These are phyloP conservation scores for Hemicrepidius hirtus DNA, from an alignment of 2,888 invertebrate species.

Conservation along the genomic window DNA sequence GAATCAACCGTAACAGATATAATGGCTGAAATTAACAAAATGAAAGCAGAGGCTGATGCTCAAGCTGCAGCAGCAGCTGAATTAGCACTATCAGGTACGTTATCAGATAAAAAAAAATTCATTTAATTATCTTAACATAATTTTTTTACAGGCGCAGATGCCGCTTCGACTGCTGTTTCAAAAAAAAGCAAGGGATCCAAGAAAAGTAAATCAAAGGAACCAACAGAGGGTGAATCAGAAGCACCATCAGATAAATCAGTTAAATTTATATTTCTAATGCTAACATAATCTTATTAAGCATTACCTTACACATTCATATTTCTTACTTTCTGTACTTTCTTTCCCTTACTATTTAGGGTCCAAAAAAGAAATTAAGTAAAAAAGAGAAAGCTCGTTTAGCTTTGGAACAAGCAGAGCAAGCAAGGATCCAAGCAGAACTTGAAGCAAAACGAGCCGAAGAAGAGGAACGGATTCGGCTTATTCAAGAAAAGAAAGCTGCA, in stretches of 20 bases:
- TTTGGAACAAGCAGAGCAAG: conserved; percentile 70
- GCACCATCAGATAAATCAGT: neutral
- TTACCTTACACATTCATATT: too few relatives aligned
- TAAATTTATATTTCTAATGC: neutral
- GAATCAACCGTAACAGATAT: conserved; percentile 31
- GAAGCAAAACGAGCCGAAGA: conserved; percentile 58
- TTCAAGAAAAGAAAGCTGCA: conserved; percentile 63
- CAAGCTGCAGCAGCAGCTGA: conserved; percentile 23
- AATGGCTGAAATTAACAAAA: conserved; percentile 46
- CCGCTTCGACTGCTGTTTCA: conserved; percentile 1
- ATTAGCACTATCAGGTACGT: neutral
- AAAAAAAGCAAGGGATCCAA: conserved; percentile 29
- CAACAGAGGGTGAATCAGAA: neutral
- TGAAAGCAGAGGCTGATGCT: conserved; percentile 47
- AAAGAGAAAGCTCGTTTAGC: conserved; percentile 71
- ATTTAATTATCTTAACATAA: too few relatives aligned
- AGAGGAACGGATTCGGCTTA: conserved; percentile 60
- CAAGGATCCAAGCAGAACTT: conserved; percentile 61
- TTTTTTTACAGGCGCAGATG: neutral
- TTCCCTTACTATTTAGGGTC: conserved; percentile 17
- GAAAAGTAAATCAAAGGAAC: conserved; percentile 5
- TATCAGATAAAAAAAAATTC: neutral
- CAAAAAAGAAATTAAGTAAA: conserved; percentile 72
- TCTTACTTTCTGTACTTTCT: neutral
- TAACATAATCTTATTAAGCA: too few relatives aligned